phyloP scores from a whole-genome alignment of 2,797 vertebrate species.

The Hydrolagus colliei region DNA sequence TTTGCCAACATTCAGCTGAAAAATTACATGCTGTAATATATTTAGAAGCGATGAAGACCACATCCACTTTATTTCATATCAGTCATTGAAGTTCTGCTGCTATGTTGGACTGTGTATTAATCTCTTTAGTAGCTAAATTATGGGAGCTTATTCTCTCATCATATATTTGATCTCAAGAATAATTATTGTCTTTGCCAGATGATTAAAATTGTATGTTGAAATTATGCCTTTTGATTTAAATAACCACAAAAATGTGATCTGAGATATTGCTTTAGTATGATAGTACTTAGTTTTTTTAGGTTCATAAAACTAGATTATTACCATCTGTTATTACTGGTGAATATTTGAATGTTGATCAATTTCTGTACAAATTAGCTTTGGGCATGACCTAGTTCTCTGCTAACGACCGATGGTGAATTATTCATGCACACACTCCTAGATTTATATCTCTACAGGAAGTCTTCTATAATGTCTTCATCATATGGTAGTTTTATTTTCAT shows the following conservation, averaged over 20 bases:
- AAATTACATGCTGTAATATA: background rate
- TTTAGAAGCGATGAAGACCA: background rate
- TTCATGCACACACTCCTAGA: slow-evolving; percentile 2
- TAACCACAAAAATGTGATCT: background rate
- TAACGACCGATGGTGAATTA: slow-evolving; percentile 11
- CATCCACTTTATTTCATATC: background rate
- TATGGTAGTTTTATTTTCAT: slow-evolving; percentile 10
- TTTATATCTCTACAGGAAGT: background rate
- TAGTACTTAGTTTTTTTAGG: background rate
- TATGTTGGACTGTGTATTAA: slow-evolving; percentile 5
- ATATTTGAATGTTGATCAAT: slow-evolving; percentile 17
- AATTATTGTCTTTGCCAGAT: background rate
- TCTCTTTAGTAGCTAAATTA: slow-evolving; percentile 9
- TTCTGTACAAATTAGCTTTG: slow-evolving; percentile 20
- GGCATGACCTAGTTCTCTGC: slow-evolving; percentile 17
- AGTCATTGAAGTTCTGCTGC: background rate
- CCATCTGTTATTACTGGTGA: background rate
- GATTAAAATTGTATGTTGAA: slow-evolving; percentile 8
- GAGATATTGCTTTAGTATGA: background rate
- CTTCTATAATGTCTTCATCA: slow-evolving; percentile 11
- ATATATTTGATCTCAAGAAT: background rate
- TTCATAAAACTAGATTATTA: background rate
- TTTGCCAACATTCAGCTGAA: too few relatives aligned
- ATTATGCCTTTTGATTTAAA: background rate
- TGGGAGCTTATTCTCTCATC: background rate